phyloP scores from a whole-genome alignment of 2,888 invertebrate genomes.

The Parelbella ahira region DNA sequence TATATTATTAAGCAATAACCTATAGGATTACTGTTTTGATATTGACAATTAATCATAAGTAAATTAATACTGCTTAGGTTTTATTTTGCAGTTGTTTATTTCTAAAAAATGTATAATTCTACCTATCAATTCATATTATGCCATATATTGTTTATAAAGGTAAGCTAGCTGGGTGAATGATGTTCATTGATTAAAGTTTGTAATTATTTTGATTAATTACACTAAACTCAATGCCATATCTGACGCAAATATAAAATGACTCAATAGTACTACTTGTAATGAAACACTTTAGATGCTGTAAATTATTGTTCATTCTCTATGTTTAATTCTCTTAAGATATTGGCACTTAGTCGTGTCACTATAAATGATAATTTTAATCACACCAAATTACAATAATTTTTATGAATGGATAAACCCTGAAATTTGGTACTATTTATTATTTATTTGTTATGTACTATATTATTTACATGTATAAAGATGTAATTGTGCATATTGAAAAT shows the following conservation, averaged over 20 bases:
- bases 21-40: slow-evolving; percentile 79
- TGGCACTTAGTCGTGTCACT: slow-evolving; percentile 71
- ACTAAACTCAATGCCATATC: slow-evolving; percentile 57
- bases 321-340: slow-evolving; percentile 52
- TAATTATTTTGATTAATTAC: slow-evolving; percentile 44
- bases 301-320: slow-evolving; percentile 53
- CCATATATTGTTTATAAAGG: slow-evolving; percentile 77
- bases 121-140: slow-evolving; percentile 75
- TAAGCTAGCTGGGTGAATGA: slow-evolving; percentile 72
- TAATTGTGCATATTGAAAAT: slow-evolving; percentile 79
- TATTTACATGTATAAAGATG: slow-evolving; percentile 80
- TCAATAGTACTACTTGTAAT: slow-evolving; percentile 42
- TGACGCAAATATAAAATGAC: slow-evolving; percentile 46
- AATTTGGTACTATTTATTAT: slow-evolving; percentile 78
- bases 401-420: slow-evolving; percentile 70
- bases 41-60: slow-evolving; percentile 78
- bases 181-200: slow-evolving; percentile 52
- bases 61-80: slow-evolving; percentile 75
- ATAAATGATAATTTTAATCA: slow-evolving; percentile 65
- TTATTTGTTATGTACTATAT: slow-evolving; percentile 80
- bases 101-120: slow-evolving; percentile 73
- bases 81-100: slow-evolving; percentile 76
- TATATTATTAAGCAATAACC: slow-evolving; percentile 77
- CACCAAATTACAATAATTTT: slow-evolving; percentile 69
- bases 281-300: slow-evolving; percentile 57